phyloP scores from a whole-genome alignment of 2,113 vertebrate species.

The Chaetops frenatus region DNA sequence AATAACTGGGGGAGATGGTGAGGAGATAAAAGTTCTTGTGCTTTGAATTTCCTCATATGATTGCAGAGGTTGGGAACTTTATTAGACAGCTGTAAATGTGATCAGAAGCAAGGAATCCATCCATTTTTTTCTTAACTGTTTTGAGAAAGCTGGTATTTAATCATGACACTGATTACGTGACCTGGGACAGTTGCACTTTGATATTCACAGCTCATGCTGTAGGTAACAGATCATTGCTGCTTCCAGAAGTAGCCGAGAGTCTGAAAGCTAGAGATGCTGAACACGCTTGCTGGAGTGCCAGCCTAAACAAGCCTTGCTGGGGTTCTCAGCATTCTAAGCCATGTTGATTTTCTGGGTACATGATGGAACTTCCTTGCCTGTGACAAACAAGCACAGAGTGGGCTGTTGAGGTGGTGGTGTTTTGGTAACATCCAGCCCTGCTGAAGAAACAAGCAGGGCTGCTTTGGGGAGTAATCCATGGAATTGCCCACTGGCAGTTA shows the following conservation, averaged over 20 bases:
- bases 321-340: not conserved
- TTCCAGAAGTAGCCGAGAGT: not conserved
- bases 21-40: rapidly evolving
- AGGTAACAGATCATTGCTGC: not conserved
- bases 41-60: not conserved
- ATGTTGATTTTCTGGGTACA: not conserved
- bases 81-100: not conserved
- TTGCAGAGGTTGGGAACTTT: not conserved
- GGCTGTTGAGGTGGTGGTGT: rapidly evolving
- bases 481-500: not conserved
- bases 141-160: not conserved
- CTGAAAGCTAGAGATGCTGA: not conserved
- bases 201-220: not conserved
- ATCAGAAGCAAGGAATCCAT: not conserved
- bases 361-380: not conserved
- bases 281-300: not conserved
- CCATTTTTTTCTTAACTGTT: not conserved
- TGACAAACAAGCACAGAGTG: not conserved
- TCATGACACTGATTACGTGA: rapidly evolving
- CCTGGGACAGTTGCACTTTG: not conserved
- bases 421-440: not conserved
- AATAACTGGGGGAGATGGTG: not conserved
- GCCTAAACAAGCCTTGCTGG: not conserved
- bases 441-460: not conserved
- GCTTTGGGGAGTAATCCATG: not conserved